Percentiles rank a stretch among this genome's conserved stretches.
Evolutionary conservation across 2,113 vertebrate species (phyloP).

Genomic region (Pseudolaguvia tuberculata): DNA sequence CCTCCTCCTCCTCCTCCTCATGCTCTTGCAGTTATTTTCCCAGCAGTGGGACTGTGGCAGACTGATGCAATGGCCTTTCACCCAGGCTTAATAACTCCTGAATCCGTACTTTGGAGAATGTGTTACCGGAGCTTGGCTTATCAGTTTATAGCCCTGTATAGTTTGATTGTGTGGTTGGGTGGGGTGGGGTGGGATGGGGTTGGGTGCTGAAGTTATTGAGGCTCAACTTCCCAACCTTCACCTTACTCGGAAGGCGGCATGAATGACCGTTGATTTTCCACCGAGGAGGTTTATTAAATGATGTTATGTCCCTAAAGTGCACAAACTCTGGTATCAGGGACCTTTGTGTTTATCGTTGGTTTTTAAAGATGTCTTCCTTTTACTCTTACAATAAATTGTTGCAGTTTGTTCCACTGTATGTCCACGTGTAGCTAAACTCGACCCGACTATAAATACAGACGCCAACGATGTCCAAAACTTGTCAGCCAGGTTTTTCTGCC

Average conservation of each 20-base stretch:
- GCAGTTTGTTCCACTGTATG: too few relatives aligned
- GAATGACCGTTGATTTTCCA: neutral
- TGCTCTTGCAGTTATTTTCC: conserved; percentile 10
- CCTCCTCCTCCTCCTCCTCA: too few relatives aligned
- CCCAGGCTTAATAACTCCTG: conserved; percentile 42
- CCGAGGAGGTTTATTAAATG: neutral
- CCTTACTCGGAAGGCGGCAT: conserved; percentile 11
- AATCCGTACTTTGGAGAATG: conserved; percentile 12
- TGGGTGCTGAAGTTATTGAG: neutral
- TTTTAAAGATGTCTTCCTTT: too few relatives aligned
- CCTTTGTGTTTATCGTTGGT: too few relatives aligned
- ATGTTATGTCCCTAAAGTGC: too few relatives aligned
- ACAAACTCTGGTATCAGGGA: neutral
- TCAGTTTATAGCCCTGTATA: conserved; percentile 39
- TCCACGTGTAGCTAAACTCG: too few relatives aligned
- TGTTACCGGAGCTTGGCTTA: conserved; percentile 13
- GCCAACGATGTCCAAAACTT: too few relatives aligned
- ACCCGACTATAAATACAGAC: too few relatives aligned
- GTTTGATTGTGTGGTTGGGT: conserved; percentile 11
- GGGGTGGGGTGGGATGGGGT: neutral
- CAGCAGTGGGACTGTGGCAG: conserved; percentile 28
- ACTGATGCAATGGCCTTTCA: conserved; percentile 42
- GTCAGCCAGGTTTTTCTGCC: too few relatives aligned
- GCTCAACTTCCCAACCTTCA: neutral
- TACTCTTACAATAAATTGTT: too few relatives aligned